Evolutionary conservation across 2,797 vertebrate species (phyloP).

Genomic region (Thaleichthys pacificus): DNA sequence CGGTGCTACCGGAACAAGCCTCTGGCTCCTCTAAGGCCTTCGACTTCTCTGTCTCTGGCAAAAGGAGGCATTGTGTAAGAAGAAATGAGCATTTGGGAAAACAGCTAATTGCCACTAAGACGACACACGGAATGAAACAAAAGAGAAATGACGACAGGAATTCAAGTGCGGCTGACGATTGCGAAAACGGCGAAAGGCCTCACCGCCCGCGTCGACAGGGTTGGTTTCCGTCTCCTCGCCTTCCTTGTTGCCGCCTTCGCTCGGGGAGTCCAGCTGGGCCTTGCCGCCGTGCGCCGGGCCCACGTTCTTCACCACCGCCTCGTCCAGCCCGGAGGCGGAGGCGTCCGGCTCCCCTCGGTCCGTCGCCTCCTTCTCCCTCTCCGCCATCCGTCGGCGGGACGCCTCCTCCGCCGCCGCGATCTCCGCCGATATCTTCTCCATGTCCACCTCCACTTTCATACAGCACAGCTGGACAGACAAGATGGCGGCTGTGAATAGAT

Average conservation of each 20-base stretch:
- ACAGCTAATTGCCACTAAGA: not conserved
- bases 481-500: not conserved
- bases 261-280: slow-evolving; percentile 42
- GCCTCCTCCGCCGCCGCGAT: slow-evolving; percentile 94
- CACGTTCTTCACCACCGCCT: slow-evolving; percentile 55
- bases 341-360: slow-evolving; percentile 76
- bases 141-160: not conserved
- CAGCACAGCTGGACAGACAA: slow-evolving; percentile 80
- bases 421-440: slow-evolving; percentile 97
- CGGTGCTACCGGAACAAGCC: slow-evolving; percentile 78
- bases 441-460: slow-evolving; percentile 97
- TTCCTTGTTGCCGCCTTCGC: slow-evolving; percentile 57
- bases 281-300: slow-evolving; percentile 62
- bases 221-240: slow-evolving; percentile 51
- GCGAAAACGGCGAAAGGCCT: not conserved
- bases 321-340: slow-evolving; percentile 65
- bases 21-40: slow-evolving; percentile 76
- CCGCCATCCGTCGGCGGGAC: slow-evolving; percentile 85
- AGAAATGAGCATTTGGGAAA: not conserved
- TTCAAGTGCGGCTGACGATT: no score
- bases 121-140: not conserved
- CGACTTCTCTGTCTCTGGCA: slow-evolving; percentile 52
- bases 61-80: not conserved
- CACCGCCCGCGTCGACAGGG: slow-evolving; percentile 55
- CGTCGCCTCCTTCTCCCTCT: slow-evolving; percentile 87